Evolutionary conservation across 2,888 invertebrate species (phyloP).

Genomic region (Parthenolecanium corni): DNA sequence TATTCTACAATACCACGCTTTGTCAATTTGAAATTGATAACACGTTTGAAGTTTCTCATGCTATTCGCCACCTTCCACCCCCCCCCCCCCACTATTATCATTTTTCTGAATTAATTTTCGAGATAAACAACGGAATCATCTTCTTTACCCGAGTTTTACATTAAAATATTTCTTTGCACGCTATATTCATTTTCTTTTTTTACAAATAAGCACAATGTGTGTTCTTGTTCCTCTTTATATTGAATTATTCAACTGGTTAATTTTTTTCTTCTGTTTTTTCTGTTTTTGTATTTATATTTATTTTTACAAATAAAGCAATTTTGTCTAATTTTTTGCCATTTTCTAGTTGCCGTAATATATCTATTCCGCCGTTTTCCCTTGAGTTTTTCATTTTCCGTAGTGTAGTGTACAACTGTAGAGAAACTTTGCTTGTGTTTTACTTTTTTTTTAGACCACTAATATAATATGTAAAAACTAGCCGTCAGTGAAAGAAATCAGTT

Average conservation of each 20-base stretch:
- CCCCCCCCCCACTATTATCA: too few species aligned
- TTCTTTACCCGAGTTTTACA: constrained; percentile 3
- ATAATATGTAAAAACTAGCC: too few species aligned
- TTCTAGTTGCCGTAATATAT: constrained; percentile 2
- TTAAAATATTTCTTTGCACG: constrained; percentile 12
- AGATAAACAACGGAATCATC: background rate
- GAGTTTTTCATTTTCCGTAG: background rate
- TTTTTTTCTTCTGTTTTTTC: background rate
- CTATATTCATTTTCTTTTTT: background rate
- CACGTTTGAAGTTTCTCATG: too few species aligned
- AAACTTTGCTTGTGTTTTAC: too few species aligned
- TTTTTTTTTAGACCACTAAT: too few species aligned
- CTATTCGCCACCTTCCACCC: too few species aligned
- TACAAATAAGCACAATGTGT: constrained; percentile 18
- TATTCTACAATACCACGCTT: too few species aligned
- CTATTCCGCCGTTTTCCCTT: background rate
- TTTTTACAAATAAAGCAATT: constrained; percentile 20
- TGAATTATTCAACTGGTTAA: constrained; percentile 16
- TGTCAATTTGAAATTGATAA: too few species aligned
- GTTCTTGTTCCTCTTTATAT: constrained; percentile 20
- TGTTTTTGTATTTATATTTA: constrained; percentile 18
- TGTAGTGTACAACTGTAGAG: too few species aligned
- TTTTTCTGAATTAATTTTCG: too few species aligned
- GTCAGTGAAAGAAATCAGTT: too few species aligned
- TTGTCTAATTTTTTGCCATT: constrained; percentile 14